phyloP scores from a whole-genome alignment of 2,888 invertebrate species.

The Anoncus sp. region DNA sequence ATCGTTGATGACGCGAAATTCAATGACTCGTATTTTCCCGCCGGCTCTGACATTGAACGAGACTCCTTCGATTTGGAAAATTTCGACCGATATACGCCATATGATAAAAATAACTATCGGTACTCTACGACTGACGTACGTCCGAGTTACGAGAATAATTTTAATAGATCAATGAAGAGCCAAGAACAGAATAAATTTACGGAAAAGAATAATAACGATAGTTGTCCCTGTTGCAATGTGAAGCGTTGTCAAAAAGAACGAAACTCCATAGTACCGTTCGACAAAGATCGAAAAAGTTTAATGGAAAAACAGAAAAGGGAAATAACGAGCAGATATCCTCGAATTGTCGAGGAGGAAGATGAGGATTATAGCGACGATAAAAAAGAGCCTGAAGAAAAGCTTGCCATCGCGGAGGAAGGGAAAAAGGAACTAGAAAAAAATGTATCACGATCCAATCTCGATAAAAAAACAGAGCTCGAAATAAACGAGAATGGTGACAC shows the following conservation, averaged over 20 bases:
- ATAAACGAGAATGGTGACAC: neutral
- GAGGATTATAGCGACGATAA: conserved; percentile 33
- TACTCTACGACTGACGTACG: neutral
- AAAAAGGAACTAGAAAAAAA: neutral
- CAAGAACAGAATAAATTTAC: neutral
- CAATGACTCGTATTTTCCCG: conserved; percentile 25
- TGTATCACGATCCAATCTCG: neutral
- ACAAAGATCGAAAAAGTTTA: conserved; percentile 8
- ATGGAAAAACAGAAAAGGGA: neutral
- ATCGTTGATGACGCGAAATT: conserved; percentile 21
- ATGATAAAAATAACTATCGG: conserved; percentile 27
- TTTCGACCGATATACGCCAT: conserved; percentile 9
- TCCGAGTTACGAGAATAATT: neutral
- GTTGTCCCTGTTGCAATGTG: conserved; percentile 30
- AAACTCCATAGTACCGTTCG: too few species aligned
- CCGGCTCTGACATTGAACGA: neutral
- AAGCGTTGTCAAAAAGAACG: conserved; percentile 17
- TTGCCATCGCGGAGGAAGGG: conserved; percentile 44
- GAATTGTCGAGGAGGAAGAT: conserved; percentile 68
- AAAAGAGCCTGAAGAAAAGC: conserved; percentile 26
- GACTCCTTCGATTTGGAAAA: conserved; percentile 26
- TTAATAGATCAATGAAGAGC: conserved; percentile 1
- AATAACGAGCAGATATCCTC: conserved; percentile 51
- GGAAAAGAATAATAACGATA: neutral
- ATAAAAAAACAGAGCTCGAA: neutral